Percentiles rank a stretch among this genome's conserved stretches.
These are phyloP conservation scores for Porites cylindrica DNA, from an alignment of 92 coral and sea anemone genomes.

Conservation along the genomic window DNA sequence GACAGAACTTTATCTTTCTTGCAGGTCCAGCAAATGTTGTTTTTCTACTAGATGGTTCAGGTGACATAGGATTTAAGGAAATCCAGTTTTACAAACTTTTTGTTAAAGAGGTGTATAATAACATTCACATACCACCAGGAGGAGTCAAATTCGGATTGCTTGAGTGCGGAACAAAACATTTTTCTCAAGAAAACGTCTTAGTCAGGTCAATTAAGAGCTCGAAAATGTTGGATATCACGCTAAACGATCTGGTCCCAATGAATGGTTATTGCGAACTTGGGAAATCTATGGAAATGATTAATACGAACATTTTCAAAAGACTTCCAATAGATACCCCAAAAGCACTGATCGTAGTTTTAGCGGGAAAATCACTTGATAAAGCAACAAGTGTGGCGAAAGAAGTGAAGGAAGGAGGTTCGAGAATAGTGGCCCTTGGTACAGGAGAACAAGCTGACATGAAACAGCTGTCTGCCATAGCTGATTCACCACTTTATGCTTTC, in stretches of 20 bases:
- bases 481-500: constrained; percentile 53
- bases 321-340: constrained; percentile 34
- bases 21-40: constrained; percentile 69
- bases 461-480: constrained; percentile 68
- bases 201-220: constrained; percentile 21
- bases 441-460: constrained; percentile 50
- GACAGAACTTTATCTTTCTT: neutral
- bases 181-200: constrained; percentile 23
- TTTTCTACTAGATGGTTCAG: constrained; percentile 70
- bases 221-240: neutral
- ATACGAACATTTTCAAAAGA: constrained; percentile 5
- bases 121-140: constrained; percentile 29
- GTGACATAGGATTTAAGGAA: constrained; percentile 39
- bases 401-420: constrained; percentile 41
- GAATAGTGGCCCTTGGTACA: constrained; percentile 67
- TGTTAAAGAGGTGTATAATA: constrained; percentile 57
- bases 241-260: constrained; percentile 17
- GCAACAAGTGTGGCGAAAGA: constrained; percentile 41
- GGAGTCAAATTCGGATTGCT: constrained; percentile 64
- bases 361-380: constrained; percentile 63
- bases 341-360: constrained; percentile 58
- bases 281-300: constrained; percentile 40
- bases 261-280: constrained; percentile 41
- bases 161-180: constrained; percentile 49
- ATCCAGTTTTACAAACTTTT: constrained; percentile 60